Percentiles rank a stretch among this genome's conserved stretches.
These are phyloP conservation scores for Cephus cinctus DNA, from an alignment of 1,140 invertebrate genomes.

Conservation along the genomic window DNA sequence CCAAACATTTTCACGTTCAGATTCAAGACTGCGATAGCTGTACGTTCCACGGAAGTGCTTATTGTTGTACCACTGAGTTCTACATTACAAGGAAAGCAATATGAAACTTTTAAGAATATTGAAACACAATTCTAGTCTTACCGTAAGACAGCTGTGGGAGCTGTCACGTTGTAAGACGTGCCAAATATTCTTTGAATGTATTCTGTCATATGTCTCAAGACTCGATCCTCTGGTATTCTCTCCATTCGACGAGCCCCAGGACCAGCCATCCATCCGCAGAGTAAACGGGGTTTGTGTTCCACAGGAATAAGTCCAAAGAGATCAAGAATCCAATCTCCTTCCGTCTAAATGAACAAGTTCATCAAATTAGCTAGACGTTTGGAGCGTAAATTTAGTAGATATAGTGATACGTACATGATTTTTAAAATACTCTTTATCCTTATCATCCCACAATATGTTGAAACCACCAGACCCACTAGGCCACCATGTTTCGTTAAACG, in stretches of 20 bases:
- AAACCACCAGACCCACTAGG: neutral
- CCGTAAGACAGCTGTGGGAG: slow-evolving; percentile 25
- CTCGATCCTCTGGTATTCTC: slow-evolving; percentile 44
- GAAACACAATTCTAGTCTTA: neutral
- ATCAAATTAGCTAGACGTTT: neutral
- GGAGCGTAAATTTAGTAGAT: neutral
- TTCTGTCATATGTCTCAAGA: slow-evolving; percentile 39
- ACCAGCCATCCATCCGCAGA: slow-evolving; percentile 62
- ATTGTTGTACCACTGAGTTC: slow-evolving; percentile 70
- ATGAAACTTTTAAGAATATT: neutral
- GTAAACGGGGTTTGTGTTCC: slow-evolving; percentile 60
- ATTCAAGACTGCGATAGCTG: slow-evolving; percentile 63
- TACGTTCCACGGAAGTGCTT: slow-evolving; percentile 69
- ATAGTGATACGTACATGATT: neutral
- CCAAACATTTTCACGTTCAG: slow-evolving; percentile 30
- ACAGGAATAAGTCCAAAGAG: slow-evolving; percentile 65
- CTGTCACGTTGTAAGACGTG: slow-evolving; percentile 49
- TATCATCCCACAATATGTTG: neutral
- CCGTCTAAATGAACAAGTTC: slow-evolving; percentile 1
- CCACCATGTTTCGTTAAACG: neutral
- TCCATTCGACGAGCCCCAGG: slow-evolving; percentile 57
- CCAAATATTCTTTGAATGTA: slow-evolving; percentile 46
- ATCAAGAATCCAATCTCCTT: slow-evolving; percentile 58
- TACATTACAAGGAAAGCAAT: slow-evolving; percentile 33
- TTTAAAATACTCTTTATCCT: neutral